Evolutionary conservation across 2,113 vertebrate genomes (phyloP), one percentile per base, ranked within the genome.

Genomic region (Conger conger): DNA sequence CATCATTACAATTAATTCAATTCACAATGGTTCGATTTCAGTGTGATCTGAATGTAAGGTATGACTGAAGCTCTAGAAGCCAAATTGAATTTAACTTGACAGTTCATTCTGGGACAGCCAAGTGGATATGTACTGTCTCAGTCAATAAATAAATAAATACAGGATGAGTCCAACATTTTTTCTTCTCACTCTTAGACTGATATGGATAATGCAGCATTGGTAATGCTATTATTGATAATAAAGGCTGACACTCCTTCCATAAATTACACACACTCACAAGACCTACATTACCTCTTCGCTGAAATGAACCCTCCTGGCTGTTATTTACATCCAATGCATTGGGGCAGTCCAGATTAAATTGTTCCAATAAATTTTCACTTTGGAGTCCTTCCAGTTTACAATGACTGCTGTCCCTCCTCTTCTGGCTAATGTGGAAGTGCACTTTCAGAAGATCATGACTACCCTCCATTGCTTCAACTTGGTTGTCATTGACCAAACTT

Each of bases 351-450:
- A 80, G 38, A 80, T 80, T 80, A 38, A 80, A 80, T 80, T 80
- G 40, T 80, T 23, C 17, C 27, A 20, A 38, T 80, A 80, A 50
- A 80, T 80, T 38, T 80, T 50, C 16, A n/a, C n/a, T n/a, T 45
- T 80, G 79, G 79, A 80, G 27, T 30, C 79, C 40, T n/a, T 80
- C 79, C 79, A 80, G 27, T 80, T 45, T 9, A 79, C 38, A 45
- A 50, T 50, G 42, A 73, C 27, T 73, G 68, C n/a, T n/a, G 11
- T 73, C 13, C 27, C 68, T 73, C 68, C 9, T 73, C 68, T 73
- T 33, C n/a, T 33, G 27, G 27, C 68, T 30, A 33, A 73, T 13
- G n/a, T 5, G 27, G 9, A 6, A 73, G n/a, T 30, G 27, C 1
- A 30, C 3, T 73, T 73, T 73, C 27, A n/a, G 27, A 33, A 33